Conservation (phyloP, 1,140 invertebrate species). For the Neodiprion pinetum region DNA sequence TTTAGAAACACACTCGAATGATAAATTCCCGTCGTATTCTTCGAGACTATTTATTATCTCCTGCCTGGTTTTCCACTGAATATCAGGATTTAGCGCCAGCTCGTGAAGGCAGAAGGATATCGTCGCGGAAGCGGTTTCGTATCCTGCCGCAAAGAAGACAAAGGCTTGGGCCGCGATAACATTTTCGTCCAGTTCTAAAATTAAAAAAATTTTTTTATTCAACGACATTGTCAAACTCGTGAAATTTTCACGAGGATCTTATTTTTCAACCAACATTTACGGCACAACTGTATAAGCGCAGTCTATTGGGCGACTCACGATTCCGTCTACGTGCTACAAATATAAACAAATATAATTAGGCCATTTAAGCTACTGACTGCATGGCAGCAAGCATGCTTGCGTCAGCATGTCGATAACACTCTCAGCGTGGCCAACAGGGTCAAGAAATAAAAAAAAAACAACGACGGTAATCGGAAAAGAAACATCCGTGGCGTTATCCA, state of each 20-base stretch:
- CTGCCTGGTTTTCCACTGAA: constrained; percentile 68
- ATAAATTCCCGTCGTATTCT: constrained; percentile 59
- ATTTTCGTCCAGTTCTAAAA: constrained; percentile 62
- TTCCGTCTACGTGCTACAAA: background rate
- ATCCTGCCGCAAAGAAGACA: constrained; percentile 77
- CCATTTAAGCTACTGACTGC: background rate
- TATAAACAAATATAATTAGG: constrained; percentile 35
- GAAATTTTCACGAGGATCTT: constrained; percentile 17
- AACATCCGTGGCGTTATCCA: too few relatives aligned
- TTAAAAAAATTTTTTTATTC: background rate
- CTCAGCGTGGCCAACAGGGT: background rate
- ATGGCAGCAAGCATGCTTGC: background rate
- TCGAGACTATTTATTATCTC: constrained; percentile 68
- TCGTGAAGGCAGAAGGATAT: constrained; percentile 72
- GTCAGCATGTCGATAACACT: constrained; percentile 2
- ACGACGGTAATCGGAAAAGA: background rate
- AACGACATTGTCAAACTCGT: background rate
- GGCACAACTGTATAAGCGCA: constrained; percentile 1
- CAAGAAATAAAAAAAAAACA: background rate
- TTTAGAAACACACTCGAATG: constrained; percentile 68
- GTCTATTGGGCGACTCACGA: background rate
- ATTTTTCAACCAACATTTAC: constrained; percentile 30
- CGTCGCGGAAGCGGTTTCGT: constrained; percentile 78
- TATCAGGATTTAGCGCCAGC: constrained; percentile 71
- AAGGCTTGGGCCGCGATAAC: constrained; percentile 71